Conservation (phyloP, 2,888 invertebrate species). For the Tridacna crocea region DNA sequence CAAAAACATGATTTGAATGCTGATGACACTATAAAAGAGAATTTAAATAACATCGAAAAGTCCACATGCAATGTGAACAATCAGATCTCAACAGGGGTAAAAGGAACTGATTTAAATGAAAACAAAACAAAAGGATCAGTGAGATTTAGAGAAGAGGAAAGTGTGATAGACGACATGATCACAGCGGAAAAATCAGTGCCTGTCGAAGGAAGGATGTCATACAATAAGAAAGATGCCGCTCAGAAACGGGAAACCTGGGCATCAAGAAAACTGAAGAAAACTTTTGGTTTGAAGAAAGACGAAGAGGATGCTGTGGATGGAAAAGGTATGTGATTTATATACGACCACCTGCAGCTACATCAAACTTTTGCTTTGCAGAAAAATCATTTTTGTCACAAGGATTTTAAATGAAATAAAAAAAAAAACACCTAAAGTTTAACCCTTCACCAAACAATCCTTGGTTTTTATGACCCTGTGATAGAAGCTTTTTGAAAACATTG, state of each 20-base stretch:
- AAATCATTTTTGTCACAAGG: too few species aligned
- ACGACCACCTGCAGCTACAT: too few species aligned
- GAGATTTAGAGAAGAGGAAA: conserved; percentile 34
- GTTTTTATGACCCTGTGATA: too few species aligned
- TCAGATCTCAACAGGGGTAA: not conserved
- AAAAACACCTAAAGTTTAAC: too few species aligned
- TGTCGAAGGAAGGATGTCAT: conserved; percentile 35
- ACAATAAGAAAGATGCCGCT: conserved; percentile 47
- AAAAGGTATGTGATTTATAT: conserved; percentile 37
- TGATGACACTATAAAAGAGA: not conserved
- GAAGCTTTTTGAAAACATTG: too few species aligned
- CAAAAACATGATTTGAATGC: not conserved
- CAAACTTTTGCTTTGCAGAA: too few species aligned
- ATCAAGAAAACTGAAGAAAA: conserved; percentile 55
- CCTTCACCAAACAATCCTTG: too few species aligned
- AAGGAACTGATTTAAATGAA: conserved; percentile 47
- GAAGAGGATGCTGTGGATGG: conserved; percentile 49
- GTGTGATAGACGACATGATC: conserved; percentile 46
- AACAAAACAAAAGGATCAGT: conserved; percentile 53
- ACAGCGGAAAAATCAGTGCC: conserved; percentile 31
- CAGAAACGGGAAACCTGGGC: conserved; percentile 65
- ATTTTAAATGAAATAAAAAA: too few species aligned
- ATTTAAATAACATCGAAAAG: not conserved
- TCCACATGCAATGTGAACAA: not conserved
- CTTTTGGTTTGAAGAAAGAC: conserved; percentile 47